Percentiles rank a stretch among this genome's conserved stretches.
These are phyloP conservation scores for Argynnis bischoffii DNA, from an alignment of 2,888 invertebrate genomes.

Conservation along the genomic window DNA sequence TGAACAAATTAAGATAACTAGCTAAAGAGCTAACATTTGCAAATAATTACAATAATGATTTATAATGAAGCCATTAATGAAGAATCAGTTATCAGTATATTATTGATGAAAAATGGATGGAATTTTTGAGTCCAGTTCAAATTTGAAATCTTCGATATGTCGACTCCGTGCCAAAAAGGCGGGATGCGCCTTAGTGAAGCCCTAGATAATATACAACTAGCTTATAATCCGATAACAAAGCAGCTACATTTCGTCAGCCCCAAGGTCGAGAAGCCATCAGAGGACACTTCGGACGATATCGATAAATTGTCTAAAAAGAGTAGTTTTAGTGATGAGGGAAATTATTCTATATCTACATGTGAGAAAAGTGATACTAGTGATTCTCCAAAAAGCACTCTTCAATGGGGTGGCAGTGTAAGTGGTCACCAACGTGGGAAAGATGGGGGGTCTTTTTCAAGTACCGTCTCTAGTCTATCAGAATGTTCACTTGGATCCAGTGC, in stretches of 20 bases:
- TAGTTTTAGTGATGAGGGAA: conserved; percentile 79
- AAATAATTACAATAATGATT: conserved; percentile 34
- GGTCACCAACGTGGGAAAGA: conserved; percentile 81
- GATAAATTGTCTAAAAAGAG: conserved; percentile 77
- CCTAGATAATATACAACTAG: conserved; percentile 87
- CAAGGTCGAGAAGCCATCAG: conserved; percentile 62
- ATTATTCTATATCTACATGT: conserved; percentile 76
- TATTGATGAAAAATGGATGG: conserved; percentile 56
- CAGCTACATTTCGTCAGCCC: conserved; percentile 85
- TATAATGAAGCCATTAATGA: conserved; percentile 29
- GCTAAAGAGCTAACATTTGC: conserved; percentile 28
- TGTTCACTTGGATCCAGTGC: conserved; percentile 84
- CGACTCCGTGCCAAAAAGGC: conserved; percentile 74
- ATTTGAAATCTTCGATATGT: conserved; percentile 58
- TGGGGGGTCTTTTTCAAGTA: conserved; percentile 86
- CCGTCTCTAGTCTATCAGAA: conserved; percentile 87
- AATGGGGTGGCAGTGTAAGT: conserved; percentile 74
- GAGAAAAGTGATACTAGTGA: conserved; percentile 80
- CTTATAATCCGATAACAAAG: conserved; percentile 88
- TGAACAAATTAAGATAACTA: conserved; percentile 33
- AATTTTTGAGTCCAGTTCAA: conserved; percentile 49
- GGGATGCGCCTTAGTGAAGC: conserved; percentile 86
- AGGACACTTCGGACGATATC: conserved; percentile 62
- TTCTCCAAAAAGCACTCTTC: conserved; percentile 76
- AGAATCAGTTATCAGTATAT: conserved; percentile 23